Percentiles rank a stretch among this genome's conserved stretches.
phyloP scores from a whole-genome alignment of 2,113 vertebrate species.

The Hoplias malabaricus region DNA sequence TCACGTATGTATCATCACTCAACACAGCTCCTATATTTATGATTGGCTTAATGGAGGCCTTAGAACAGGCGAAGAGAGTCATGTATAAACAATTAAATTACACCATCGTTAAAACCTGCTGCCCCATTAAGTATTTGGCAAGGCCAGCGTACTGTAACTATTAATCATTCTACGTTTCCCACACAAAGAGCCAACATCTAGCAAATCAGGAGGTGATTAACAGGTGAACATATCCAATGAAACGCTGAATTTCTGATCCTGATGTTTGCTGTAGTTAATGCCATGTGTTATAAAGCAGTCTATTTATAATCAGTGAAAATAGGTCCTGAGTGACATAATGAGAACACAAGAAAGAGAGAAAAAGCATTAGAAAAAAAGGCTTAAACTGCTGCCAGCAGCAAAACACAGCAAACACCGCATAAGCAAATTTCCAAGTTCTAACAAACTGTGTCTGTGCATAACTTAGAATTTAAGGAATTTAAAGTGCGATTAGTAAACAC shows the following conservation, averaged over 20 bases:
- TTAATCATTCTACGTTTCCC: conserved; percentile 10
- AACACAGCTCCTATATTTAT: conserved; percentile 17
- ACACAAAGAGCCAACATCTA: not conserved
- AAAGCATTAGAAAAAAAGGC: not conserved
- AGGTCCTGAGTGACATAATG: not conserved
- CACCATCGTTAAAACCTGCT: conserved; percentile 36
- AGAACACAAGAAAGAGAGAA: conserved; percentile 23
- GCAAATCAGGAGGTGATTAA: not conserved
- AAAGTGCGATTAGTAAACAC: not conserved
- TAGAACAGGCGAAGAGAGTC: conserved; percentile 37
- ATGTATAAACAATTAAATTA: conserved; percentile 46
- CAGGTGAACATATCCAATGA: not conserved
- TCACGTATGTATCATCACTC: conserved; percentile 34
- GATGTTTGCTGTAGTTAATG: conserved; percentile 12
- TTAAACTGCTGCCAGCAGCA: conserved; percentile 6
- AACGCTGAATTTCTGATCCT: not conserved
- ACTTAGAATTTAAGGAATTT: not conserved
- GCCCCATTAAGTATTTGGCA: not conserved
- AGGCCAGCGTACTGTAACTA: conserved; percentile 15
- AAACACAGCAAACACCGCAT: not conserved
- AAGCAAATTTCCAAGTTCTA: not conserved
- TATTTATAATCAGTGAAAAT: conserved; percentile 12
- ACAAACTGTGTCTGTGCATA: not conserved
- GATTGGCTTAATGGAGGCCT: conserved; percentile 51
- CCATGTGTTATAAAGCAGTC: conserved; percentile 4